Conservation (phyloP, 1,140 invertebrate genomes). For the Panonychus citri region DNA sequence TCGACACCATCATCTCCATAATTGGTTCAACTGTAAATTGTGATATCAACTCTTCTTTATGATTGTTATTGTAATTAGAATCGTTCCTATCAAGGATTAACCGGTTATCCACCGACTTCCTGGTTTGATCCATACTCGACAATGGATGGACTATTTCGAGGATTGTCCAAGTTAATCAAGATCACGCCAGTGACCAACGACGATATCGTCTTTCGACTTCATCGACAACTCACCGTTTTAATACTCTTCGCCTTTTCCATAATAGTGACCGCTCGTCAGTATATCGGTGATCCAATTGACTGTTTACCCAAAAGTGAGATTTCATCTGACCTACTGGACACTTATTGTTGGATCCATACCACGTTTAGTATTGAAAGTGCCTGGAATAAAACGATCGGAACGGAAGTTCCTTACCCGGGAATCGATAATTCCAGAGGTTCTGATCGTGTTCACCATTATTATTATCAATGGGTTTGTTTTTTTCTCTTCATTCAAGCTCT, state of each 20-base stretch:
- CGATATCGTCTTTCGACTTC: constrained; percentile 64
- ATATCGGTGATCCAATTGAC: constrained; percentile 41
- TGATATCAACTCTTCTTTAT: no score
- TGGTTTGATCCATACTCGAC: neutral
- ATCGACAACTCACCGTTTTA: constrained; percentile 78
- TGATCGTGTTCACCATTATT: constrained; percentile 30
- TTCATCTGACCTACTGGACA: constrained; percentile 33
- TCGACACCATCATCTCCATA: no score
- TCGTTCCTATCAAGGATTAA: no score
- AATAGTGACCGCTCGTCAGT: constrained; percentile 87
- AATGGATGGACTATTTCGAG: neutral
- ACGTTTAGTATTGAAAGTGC: constrained; percentile 78
- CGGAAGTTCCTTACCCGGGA: constrained; percentile 36
- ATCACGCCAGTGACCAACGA: constrained; percentile 44
- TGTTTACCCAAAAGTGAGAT: constrained; percentile 21
- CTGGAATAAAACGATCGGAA: constrained; percentile 23
- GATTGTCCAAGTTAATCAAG: neutral
- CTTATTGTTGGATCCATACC: constrained; percentile 65
- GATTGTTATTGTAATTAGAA: no score
- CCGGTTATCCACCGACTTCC: no score
- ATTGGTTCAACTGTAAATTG: no score
- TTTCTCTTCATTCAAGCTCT: constrained; percentile 67
- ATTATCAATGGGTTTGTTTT: constrained; percentile 91
- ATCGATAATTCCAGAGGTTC: constrained; percentile 40
- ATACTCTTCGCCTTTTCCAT: constrained; percentile 69